These are phyloP conservation scores for Metopia argyrocephala DNA, from an alignment of 2,888 invertebrate species.

Conservation along the genomic window DNA sequence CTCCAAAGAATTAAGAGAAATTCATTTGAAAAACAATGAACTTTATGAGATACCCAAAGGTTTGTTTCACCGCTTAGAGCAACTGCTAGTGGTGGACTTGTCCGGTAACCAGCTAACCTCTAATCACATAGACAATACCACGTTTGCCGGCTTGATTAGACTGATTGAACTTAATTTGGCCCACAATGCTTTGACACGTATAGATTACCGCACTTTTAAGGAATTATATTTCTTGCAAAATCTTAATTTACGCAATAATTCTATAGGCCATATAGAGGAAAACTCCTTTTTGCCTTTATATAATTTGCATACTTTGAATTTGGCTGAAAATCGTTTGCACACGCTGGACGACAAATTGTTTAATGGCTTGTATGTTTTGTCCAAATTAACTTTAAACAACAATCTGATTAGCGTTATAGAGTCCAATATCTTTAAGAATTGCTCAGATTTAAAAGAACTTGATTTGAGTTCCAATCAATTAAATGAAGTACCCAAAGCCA, in stretches of 20 bases:
- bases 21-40: constrained; percentile 91
- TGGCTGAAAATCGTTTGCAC: constrained; percentile 92
- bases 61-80: constrained; percentile 90
- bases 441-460: constrained; percentile 91
- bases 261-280: constrained; percentile 92
- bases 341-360: constrained; percentile 89
- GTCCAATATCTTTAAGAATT: constrained; percentile 90
- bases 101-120: constrained; percentile 91
- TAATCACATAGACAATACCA: constrained; percentile 90
- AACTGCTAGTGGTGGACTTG: constrained; percentile 89
- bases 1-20: constrained; percentile 88
- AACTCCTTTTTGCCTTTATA: constrained; percentile 92
- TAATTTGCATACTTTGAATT: constrained; percentile 92
- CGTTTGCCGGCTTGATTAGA: constrained; percentile 91
- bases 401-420: constrained; percentile 90
- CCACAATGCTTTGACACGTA: constrained; percentile 89
- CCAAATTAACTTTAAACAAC: constrained; percentile 90
- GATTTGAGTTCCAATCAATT: constrained; percentile 93
- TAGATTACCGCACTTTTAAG: constrained; percentile 91
- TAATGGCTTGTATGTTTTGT: constrained; percentile 90
- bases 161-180: constrained; percentile 91
- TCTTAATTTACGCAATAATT: constrained; percentile 90
- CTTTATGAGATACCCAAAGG: constrained; percentile 89
- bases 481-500: constrained; percentile 88
- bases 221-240: constrained; percentile 92